These are phyloP conservation scores for Tetramorium parvispinum DNA, from an alignment of 1,140 invertebrate genomes.

Conservation along the genomic window DNA sequence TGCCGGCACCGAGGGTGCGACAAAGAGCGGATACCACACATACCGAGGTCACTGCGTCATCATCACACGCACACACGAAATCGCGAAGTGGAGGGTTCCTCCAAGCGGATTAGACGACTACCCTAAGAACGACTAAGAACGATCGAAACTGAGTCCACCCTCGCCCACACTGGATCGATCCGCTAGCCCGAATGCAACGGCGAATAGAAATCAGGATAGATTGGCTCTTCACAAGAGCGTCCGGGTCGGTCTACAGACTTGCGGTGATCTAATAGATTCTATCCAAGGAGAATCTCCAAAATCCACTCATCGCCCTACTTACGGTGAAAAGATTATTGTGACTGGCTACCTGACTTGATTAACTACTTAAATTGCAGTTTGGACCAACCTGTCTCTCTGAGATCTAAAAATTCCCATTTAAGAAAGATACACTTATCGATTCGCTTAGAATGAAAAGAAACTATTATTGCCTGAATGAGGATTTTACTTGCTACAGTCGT, in stretches of 20 bases:
- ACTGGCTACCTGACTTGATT: neutral
- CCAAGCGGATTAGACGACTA: slow-evolving; percentile 28
- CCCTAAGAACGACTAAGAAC: too few species aligned
- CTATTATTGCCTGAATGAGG: neutral
- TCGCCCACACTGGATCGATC: neutral
- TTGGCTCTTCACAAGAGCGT: neutral
- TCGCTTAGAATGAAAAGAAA: neutral
- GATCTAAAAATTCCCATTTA: neutral
- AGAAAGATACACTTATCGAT: neutral
- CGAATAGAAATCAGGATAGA: slow-evolving; percentile 9
- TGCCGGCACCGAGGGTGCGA: slow-evolving; percentile 37
- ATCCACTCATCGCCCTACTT: neutral
- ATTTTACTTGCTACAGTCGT: neutral
- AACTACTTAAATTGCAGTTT: slow-evolving; percentile 13
- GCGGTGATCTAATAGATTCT: slow-evolving; percentile 14
- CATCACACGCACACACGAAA: slow-evolving; percentile 43
- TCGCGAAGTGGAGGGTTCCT: slow-evolving; percentile 35
- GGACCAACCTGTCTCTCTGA: neutral
- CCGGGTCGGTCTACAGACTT: neutral
- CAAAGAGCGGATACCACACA: slow-evolving; percentile 51
- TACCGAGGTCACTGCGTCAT: slow-evolving; percentile 70
- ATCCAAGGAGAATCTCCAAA: neutral
- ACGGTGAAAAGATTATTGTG: neutral
- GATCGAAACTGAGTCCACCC: neutral
- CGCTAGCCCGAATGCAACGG: neutral